phyloP scores from a whole-genome alignment of 1,140 invertebrate genomes.

The Neodiprion virginianus region DNA sequence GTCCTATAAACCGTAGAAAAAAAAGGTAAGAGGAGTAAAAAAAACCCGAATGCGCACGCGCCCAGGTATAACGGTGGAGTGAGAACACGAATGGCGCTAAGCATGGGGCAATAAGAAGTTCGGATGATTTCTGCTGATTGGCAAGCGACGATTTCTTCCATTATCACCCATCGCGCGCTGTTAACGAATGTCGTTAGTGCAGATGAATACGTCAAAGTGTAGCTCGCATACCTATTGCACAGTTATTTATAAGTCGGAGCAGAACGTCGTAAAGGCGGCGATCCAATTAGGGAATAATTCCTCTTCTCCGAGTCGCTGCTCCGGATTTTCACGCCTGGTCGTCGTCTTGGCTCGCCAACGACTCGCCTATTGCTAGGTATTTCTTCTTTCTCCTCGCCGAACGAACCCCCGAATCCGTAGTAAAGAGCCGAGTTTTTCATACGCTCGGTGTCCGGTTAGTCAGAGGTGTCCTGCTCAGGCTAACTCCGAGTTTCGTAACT shows the following conservation, averaged over 20 bases:
- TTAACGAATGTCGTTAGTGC: no score
- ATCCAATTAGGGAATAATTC: neutral
- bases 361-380: neutral
- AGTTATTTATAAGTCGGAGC: no score
- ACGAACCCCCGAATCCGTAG: neutral
- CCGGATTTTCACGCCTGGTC: neutral
- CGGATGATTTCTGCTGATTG: no score
- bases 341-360: neutral
- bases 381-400: neutral
- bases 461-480: no score
- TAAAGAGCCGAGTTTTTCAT: neutral
- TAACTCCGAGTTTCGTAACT: no score
- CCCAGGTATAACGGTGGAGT: neutral
- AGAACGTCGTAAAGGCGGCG: neutral
- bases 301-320: neutral
- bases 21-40: neutral
- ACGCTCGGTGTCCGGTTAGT: no score
- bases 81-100: no score
- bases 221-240: no score
- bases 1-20: neutral
- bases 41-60: neutral
- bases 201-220: no score
- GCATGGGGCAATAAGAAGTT: no score
- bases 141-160: no score
- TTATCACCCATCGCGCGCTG: no score